Evolutionary conservation across 2,888 invertebrate genomes (phyloP), one percentile per base, ranked within the genome.

Genomic region (Ormyrus thymus): DNA sequence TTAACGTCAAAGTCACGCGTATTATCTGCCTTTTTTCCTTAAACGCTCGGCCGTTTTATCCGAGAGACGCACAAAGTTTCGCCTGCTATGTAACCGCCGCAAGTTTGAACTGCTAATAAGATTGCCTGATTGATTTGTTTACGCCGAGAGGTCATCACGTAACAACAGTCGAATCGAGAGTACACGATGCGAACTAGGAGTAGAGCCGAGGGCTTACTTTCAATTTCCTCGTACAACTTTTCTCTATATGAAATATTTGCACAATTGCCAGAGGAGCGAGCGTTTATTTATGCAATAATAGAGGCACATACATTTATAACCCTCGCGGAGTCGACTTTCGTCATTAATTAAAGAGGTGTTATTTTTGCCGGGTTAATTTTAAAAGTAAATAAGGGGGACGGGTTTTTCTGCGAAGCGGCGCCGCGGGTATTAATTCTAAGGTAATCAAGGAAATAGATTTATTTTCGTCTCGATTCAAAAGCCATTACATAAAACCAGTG

Each of bases 71-170:
- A 4, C 13, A 58, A 62, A 73, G 9, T n/a, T 64, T 50, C 51
- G 3, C 10, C 6, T 62, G 15, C 15, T 11, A 65, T 29, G 10
- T 55, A 56, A n/a, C 13, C 56, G 69, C 46, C 69, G 29, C 29
- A 72, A 77, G 48, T 66, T 72, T 29, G 13, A 59, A 66, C 29
- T 71, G 61, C 55, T 15, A 43, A 53, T 4, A 53, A 70, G n/a
- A 65, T 69, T 45, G 56, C 66, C 59, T 66, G 53, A 64, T 64
- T 58, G 64, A 65, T 78, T 74, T 78, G 58, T 78, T 74, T 74
- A 74, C 69, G 48, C n/a, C 64, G 71, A 71, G 45, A 65, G 65
- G 75, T 71, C 61, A 71, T 70, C 58, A 11, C 53, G 15, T 59
- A 75, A 79, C 48, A 78, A 74, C 74, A 74, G 43, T 46, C 43